A percentile compares a stretch with the other conserved stretches of the same genome.
Conservation (phyloP, 2,797 vertebrate genomes). For the Muscicapa comitata region DNA sequence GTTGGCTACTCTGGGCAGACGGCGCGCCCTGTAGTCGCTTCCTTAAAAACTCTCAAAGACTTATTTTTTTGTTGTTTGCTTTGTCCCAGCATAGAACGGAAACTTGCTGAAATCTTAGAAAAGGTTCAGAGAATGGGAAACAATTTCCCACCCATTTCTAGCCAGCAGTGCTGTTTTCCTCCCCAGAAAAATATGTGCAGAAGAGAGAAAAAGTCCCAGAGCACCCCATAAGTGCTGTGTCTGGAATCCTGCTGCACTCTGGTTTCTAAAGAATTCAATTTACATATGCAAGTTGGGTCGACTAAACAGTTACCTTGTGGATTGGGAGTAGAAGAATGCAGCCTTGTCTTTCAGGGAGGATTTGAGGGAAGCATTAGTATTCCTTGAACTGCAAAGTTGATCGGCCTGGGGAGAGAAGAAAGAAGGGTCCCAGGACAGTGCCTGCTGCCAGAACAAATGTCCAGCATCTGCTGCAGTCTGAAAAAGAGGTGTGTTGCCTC, state of each 20-base stretch:
- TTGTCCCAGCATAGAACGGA: constrained; percentile 47
- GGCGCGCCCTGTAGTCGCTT: background rate
- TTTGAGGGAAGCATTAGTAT: constrained; percentile 67
- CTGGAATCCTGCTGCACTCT: constrained; percentile 43
- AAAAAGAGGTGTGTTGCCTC: constrained; percentile 11
- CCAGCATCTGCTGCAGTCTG: constrained; percentile 50
- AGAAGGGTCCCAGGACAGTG: constrained; percentile 73
- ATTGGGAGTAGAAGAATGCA: constrained; percentile 67
- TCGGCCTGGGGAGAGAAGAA: constrained; percentile 57
- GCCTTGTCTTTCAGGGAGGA: constrained; percentile 71
- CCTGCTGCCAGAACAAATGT: constrained; percentile 80
- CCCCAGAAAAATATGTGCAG: constrained; percentile 48
- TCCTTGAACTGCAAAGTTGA: constrained; percentile 64
- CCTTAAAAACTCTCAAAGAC: background rate
- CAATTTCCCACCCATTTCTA: constrained; percentile 53
- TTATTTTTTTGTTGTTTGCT: background rate
- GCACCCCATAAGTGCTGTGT: constrained; percentile 32
- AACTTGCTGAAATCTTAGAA: constrained; percentile 54
- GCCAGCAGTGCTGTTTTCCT: constrained; percentile 41
- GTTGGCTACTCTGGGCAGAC: background rate
- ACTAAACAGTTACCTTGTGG: constrained; percentile 62
- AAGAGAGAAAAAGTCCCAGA: constrained; percentile 32
- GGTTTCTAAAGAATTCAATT: constrained; percentile 65
- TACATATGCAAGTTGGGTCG: constrained; percentile 50
- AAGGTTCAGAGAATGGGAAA: constrained; percentile 46